Conservation (phyloP, 2,888 invertebrate species). For the Mimumesa dahlbomi region DNA sequence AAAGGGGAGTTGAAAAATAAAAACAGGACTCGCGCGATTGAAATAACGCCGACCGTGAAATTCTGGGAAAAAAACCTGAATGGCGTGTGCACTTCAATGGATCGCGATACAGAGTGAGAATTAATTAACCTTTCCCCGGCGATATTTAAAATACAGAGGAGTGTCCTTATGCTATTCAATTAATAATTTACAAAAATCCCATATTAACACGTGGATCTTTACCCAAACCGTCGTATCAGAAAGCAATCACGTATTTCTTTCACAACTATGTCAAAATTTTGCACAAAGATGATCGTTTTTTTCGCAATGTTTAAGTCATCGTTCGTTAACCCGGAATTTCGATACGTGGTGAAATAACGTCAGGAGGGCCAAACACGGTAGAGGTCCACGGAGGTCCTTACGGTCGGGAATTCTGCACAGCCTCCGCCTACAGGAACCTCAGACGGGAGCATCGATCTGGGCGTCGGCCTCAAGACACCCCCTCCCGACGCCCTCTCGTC, state of each 20-base stretch:
- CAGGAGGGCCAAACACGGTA: slow-evolving; percentile 28
- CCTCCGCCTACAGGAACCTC: slow-evolving; percentile 75
- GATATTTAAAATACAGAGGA: no score
- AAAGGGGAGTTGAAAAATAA: no score
- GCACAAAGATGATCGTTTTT: not conserved
- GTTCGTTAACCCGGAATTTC: slow-evolving; percentile 12
- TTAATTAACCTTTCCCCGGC: no score
- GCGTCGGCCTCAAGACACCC: slow-evolving; percentile 77
- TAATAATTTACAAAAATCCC: no score
- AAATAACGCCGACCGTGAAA: no score
- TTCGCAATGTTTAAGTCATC: slow-evolving; percentile 11
- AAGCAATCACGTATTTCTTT: not conserved
- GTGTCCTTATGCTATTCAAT: no score
- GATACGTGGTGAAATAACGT: slow-evolving; percentile 11
- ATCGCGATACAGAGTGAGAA: no score
- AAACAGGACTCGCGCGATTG: no score
- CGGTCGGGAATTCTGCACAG: slow-evolving; percentile 64
- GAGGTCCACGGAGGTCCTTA: slow-evolving; percentile 50
- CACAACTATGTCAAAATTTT: no score
- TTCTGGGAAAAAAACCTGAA: no score
- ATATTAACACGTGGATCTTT: no score
- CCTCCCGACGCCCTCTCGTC: slow-evolving; percentile 33
- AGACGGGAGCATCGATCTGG: slow-evolving; percentile 79
- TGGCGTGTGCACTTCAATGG: no score
- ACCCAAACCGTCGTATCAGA: not conserved